Base-by-base conservation (phyloP, 2,113 vertebrate species). In the Chionodraco myersi region DNA sequence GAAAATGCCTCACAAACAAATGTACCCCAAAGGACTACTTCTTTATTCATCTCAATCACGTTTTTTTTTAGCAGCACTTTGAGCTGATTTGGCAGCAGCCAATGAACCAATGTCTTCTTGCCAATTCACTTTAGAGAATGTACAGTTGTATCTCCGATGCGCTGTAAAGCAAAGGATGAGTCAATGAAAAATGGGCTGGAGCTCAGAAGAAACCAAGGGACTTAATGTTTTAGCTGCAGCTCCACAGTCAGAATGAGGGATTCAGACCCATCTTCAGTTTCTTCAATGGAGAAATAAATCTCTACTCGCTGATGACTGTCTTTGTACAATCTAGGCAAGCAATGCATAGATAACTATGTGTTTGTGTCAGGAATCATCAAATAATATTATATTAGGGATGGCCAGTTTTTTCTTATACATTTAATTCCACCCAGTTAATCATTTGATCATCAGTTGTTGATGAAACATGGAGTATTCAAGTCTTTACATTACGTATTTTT, bases 21-120 rank as follows among this genome's bases (percentile, higher is more conserved):
- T 47, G 78, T 15, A 86, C 71, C 88, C 60, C 66, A 58, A 87
- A 92, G 87, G 88, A 73, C 70, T 84, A 81, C 75, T 66, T 70
- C 83, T 88, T 80, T 52, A 92, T 90, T 93, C 82, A 85, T 93
- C 90, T 94, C 85, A 83, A 91, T 93, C 89, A 89, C 61, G 75
- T 48, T 34, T 83, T 75, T 76, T 90, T 88, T 91, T 87, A 92
- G 86, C 89, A 88, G 82, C 83, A 92, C 86, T 91, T 84, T 80
- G 86, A 21, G 21, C 21, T 21, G 21, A 21, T 21, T 21, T 21
- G 21, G 21, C 21, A 21, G 21, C 21, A 21, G 21, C 21, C 21
- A 21, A 21, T 21, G 21, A 21, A 21, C 21, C 79, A 15, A 76
- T 47, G 44, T 87, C 78, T 70, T 77, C 75, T 75, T 86, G 86